Base-by-base conservation (phyloP, 2,797 vertebrate species). In the Dipus sagitta region DNA sequence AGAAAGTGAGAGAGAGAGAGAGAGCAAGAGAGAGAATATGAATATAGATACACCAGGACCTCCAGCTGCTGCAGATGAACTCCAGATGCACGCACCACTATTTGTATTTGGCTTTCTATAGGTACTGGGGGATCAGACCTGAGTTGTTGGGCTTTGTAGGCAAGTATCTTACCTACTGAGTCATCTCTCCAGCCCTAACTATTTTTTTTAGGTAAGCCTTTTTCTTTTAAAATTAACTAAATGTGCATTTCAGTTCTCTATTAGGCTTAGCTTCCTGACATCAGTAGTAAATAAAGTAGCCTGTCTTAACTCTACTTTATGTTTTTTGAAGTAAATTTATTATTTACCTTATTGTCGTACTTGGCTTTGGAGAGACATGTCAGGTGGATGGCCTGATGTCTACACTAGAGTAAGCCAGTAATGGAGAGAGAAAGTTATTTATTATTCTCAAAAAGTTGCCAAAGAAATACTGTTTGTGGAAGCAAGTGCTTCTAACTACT, bases 201-300 rank as follows among this genome's bases (percentile, higher is more conserved):
- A 47, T 47, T 21, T 54, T 54, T 64, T 90, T 62, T 62, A 34
- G 28, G 54, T 3, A 84, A 88, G 52, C 18, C 54, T 67, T 91
- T 87, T 94, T 87, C 38, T 76, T 76, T 11, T 79, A 74, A 65
- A 92, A 65, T 90, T 79, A 82, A 30, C 8, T 52, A 91, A 18
- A 47, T 47, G 21, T 70, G 23, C 58, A 54, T 30, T 28, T 92
- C 34, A 47, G 12, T 85, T 90, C 26, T 58, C 15, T 52, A 3
- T 30, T 42, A 60, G 26, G 18, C 52, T 80, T 87, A 84, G 28
- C 32, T 28, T 92, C n/a, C 76, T 42, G 79, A 76, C 0, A n/a
- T n/a, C 0, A 9, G 14, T 34, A 21, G n/a, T 76, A 38, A 86
- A 89, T 76, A 38, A 86, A 89, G 26, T 52, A 54, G 34, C 28